Evolutionary conservation across 1,140 invertebrate species (phyloP).

Genomic region (Penaeus vannamei): DNA sequence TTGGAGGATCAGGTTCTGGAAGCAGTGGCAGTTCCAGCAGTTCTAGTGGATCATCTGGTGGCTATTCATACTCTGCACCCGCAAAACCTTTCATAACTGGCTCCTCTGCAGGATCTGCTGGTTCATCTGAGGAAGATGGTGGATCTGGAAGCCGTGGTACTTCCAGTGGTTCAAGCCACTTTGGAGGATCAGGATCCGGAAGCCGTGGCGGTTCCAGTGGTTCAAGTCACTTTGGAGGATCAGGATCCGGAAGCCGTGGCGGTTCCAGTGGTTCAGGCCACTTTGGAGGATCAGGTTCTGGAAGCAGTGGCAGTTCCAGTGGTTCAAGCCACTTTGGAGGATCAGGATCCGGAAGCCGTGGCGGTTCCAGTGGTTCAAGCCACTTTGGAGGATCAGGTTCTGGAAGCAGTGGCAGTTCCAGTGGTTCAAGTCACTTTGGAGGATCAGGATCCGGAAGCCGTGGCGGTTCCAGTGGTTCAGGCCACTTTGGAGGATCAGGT

Average conservation of each 20-base stretch:
- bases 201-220: too few relatives aligned
- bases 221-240: too few relatives aligned
- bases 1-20: background rate
- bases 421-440: too few relatives aligned
- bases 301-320: too few relatives aligned
- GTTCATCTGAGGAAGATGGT: background rate
- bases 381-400: background rate
- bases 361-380: background rate
- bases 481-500: background rate
- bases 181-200: too few relatives aligned
- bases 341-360: too few relatives aligned
- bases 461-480: background rate
- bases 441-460: too few relatives aligned
- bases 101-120: too few relatives aligned
- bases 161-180: too few relatives aligned
- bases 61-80: background rate
- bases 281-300: background rate
- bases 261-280: background rate
- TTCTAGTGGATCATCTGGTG: conserved; percentile 11
- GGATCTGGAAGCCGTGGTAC: background rate
- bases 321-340: too few relatives aligned
- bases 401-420: too few relatives aligned
- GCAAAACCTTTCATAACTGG: too few relatives aligned
- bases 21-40: background rate
- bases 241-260: background rate